Base-by-base conservation (phyloP, 1,140 invertebrate species). In the Maconellicoccus hirsutus region DNA sequence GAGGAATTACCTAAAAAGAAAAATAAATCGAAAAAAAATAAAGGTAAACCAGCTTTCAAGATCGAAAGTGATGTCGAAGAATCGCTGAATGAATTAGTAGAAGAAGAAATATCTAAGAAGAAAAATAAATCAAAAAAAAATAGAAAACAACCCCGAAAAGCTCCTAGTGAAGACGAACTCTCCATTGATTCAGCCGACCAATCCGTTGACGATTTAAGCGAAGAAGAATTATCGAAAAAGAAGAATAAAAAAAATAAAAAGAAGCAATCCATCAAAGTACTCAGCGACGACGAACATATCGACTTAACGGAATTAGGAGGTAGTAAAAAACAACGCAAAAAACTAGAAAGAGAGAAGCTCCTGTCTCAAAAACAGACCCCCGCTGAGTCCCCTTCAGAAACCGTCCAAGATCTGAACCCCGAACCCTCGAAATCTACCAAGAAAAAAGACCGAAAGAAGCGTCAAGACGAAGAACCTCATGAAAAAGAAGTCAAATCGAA, bases 321-420 rank as follows among this genome's bases (percentile, higher is more conserved):
- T 16, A 82, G 81, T 8, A 83, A 82, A 70, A 83, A 82, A 73
- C 81, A 83, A 73, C 79, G 80, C 3, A 82, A 80, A 69, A 82
- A 81, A 71, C 29, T 27, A 14, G 33, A 71, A 25, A 73, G 72
- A 69, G 27, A 70, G 29, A 75, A 72, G 59, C 29, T 70, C 39
- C 25, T 71, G 27, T 26, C 52, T 38, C 66, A 72, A 71, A 73
- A 72, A 22, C 61, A 72, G 39, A 42, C 14, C 26, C 42, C 42
- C n/a, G 6, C 42, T 52, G 2, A 6, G 6, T 16, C 42, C n/a
- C 10, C n/a, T 19, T 6, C 42, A 8, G 29, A 33, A 33, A 3
- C 29, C 3, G 29, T 33, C 29, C 4, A 33, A 33, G 42, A 52
- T n/a, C n/a, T 8, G 42, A 52, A 33, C 12, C 12, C 29, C 29